Conservation (phyloP, 2,113 vertebrate genomes). For the Zapus hudsonius region DNA sequence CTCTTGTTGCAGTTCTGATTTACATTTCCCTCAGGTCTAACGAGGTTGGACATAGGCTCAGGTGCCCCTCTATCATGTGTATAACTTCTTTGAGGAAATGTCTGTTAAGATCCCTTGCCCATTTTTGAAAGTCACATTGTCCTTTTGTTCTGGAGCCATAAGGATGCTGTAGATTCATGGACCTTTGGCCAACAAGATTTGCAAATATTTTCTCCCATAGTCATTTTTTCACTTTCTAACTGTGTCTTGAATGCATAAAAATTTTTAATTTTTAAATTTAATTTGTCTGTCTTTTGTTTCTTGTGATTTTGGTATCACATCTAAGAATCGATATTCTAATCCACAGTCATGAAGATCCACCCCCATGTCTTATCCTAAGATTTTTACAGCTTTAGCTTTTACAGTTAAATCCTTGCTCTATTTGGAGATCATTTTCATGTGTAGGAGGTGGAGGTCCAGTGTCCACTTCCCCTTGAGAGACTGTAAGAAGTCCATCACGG, state of each 20-base stretch:
- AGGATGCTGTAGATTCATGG: neutral
- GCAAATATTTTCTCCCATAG: neutral
- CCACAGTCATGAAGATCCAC: neutral
- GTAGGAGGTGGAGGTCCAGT: neutral
- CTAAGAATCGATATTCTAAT: neutral
- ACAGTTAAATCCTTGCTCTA: neutral
- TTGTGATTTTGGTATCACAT: neutral
- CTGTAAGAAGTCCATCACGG: neutral
- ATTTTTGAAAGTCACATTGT: neutral
- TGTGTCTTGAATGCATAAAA: neutral
- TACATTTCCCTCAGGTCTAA: constrained; percentile 6
- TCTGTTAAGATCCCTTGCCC: neutral
- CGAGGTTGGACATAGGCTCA: neutral
- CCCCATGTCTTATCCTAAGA: neutral
- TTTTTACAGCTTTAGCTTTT: neutral
- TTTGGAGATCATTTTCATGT: neutral
- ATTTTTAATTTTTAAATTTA: neutral
- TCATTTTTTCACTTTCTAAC: neutral
- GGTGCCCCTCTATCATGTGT: neutral
- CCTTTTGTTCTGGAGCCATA: neutral
- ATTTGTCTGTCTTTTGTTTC: constrained; percentile 18
- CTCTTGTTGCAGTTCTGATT: neutral
- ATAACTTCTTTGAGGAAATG: neutral
- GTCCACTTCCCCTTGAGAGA: neutral
- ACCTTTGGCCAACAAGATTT: neutral